A percentile compares a stretch with the other conserved stretches of the same genome.
Evolutionary conservation across 2,888 invertebrate genomes (phyloP).

Genomic region (Perizoma flavofasciatum): DNA sequence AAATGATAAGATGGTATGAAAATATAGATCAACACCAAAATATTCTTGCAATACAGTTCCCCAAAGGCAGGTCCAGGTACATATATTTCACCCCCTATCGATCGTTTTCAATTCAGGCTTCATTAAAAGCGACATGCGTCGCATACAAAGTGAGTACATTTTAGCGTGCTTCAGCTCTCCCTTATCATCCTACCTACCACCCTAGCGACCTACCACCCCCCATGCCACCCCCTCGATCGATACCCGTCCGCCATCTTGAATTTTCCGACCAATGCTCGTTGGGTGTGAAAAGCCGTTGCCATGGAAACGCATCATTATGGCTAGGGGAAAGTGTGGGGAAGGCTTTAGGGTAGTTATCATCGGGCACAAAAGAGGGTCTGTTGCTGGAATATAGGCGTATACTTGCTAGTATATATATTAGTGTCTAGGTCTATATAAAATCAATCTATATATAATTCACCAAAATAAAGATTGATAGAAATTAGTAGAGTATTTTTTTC

Average conservation of each 20-base stretch:
- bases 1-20: too few species aligned
- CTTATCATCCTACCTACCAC: constrained; percentile 43
- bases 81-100: constrained; percentile 27
- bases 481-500: too few species aligned
- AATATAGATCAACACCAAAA: too few species aligned
- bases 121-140: constrained; percentile 34
- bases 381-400: constrained; percentile 27
- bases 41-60: too few species aligned
- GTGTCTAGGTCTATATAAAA: background rate
- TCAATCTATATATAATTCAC: too few species aligned
- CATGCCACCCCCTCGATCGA: constrained; percentile 69
- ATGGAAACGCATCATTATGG: constrained; percentile 61
- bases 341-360: constrained; percentile 54
- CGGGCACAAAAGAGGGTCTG: constrained; percentile 36
- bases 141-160: constrained; percentile 55
- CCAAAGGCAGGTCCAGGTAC: background rate
- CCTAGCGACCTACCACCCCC: constrained; percentile 50
- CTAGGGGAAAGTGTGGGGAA: constrained; percentile 77
- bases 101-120: constrained; percentile 39
- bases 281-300: constrained; percentile 74
- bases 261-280: constrained; percentile 82
- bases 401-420: constrained; percentile 3
- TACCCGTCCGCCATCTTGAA: constrained; percentile 78
- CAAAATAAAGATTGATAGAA: too few species aligned
- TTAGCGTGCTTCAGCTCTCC: constrained; percentile 52